Percentiles rank a stretch among this genome's conserved stretches.
Evolutionary conservation across 2,888 invertebrate species (phyloP).

Genomic region (Holacanthella duospinosa): DNA sequence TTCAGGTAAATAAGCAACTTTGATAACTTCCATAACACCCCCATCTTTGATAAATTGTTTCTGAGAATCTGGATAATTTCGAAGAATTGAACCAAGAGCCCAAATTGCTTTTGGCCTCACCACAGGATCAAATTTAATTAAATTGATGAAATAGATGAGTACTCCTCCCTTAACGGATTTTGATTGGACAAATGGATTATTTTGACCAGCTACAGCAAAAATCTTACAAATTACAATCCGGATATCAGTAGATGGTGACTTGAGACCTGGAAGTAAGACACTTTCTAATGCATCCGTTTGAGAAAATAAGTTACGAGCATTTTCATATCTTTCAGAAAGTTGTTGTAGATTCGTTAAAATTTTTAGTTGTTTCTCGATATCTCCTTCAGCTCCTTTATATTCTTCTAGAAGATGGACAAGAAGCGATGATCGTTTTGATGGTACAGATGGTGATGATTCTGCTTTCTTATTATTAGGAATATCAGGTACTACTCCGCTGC

Average conservation of each 20-base stretch:
- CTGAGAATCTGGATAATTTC: conserved; percentile 31
- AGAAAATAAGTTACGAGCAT: conserved; percentile 29
- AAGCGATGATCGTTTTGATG: background rate
- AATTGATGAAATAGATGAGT: conserved; percentile 23
- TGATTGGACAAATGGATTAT: conserved; percentile 28
- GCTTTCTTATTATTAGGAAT: no score
- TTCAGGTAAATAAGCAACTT: conserved; percentile 27
- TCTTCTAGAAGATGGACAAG: background rate
- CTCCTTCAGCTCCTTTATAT: conserved; percentile 2
- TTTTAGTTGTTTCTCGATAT: conserved; percentile 27
- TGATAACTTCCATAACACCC: conserved; percentile 26
- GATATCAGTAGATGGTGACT: conserved; percentile 26
- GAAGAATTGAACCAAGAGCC: conserved; percentile 25
- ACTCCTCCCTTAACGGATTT: conserved; percentile 23
- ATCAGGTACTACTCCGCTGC: no score
- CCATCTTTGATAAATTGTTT: conserved; percentile 29
- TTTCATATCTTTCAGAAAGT: conserved; percentile 33
- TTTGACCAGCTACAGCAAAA: conserved; percentile 33
- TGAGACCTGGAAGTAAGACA: conserved; percentile 31
- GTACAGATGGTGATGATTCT: no score
- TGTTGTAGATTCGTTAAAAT: conserved; percentile 32
- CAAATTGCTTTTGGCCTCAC: conserved; percentile 28
- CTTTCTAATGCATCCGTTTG: conserved; percentile 25
- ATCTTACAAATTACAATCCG: conserved; percentile 27
- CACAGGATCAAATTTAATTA: conserved; percentile 23